Percentiles rank a stretch among this genome's conserved stretches.
Conservation (phyloP, 2,797 vertebrate genomes). For the Muscicapa comitata region DNA sequence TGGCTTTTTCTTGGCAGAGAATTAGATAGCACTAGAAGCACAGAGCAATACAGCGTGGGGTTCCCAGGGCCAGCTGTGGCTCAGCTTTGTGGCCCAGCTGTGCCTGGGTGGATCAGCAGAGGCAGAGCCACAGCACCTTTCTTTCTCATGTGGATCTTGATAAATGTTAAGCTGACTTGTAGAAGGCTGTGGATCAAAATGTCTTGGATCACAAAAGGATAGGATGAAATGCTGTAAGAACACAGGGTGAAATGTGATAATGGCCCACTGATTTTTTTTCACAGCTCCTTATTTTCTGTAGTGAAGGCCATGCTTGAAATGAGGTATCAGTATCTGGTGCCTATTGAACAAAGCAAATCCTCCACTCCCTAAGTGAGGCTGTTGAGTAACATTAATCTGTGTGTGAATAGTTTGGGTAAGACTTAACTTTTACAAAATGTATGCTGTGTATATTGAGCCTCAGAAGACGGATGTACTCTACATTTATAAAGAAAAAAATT, state of each 20-base stretch:
- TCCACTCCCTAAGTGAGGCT: background rate
- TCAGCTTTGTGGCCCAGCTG: background rate
- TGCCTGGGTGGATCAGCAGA: background rate
- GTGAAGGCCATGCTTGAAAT: background rate
- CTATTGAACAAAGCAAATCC: background rate
- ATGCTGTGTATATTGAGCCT: background rate
- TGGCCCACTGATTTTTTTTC: background rate
- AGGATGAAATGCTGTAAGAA: background rate
- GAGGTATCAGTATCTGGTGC: background rate
- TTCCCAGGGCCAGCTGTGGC: background rate
- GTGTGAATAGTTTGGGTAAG: background rate
- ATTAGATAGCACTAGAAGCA: background rate
- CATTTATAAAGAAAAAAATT: background rate
- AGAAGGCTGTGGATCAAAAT: background rate
- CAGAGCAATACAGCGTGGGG: background rate
- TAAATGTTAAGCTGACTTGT: background rate
- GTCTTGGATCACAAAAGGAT: background rate
- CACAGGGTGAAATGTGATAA: background rate
- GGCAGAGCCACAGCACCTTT: background rate
- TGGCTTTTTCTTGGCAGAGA: constrained; percentile 22
- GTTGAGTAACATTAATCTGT: background rate
- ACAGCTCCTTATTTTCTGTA: background rate
- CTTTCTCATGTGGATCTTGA: background rate
- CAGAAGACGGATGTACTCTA: background rate
- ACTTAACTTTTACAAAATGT: background rate